These are phyloP conservation scores for Megalonaias nervosa DNA, from an alignment of 1,140 invertebrate genomes.

Conservation along the genomic window DNA sequence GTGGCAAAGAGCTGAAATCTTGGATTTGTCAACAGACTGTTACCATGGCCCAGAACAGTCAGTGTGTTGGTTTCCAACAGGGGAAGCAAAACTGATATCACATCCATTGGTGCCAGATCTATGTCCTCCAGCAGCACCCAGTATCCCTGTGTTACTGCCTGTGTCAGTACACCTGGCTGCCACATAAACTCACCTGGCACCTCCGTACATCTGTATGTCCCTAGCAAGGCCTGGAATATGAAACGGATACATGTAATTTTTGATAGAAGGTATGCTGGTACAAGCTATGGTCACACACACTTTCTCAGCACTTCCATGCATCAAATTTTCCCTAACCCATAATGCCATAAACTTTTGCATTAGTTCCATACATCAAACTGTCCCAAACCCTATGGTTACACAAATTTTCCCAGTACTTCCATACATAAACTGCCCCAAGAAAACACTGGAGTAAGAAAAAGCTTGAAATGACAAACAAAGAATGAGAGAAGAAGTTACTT, in stretches of 20 bases:
- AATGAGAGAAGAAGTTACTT: no score
- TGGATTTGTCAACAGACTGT: slow-evolving; percentile 82
- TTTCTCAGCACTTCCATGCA: no score
- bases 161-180: slow-evolving; percentile 83
- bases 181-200: slow-evolving; percentile 98
- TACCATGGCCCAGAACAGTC: slow-evolving; percentile 88
- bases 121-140: slow-evolving; percentile 98
- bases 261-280: no score
- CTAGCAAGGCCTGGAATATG: slow-evolving; percentile 83
- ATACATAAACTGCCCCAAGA: no score
- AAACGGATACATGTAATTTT: background rate
- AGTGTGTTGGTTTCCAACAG: slow-evolving; percentile 89
- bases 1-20: slow-evolving; percentile 95
- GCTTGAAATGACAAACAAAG: no score
- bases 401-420: no score
- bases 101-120: slow-evolving; percentile 93
- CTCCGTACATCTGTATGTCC: slow-evolving; percentile 96
- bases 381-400: no score
- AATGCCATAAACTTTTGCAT: no score
- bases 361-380: no score
- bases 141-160: slow-evolving; percentile 89
- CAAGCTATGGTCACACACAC: no score
- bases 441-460: no score
- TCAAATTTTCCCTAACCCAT: no score
- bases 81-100: slow-evolving; percentile 88